A percentile compares a stretch with the other conserved stretches of the same genome.
Conservation (phyloP, 2,888 invertebrate genomes). For the Drosophila recens region DNA sequence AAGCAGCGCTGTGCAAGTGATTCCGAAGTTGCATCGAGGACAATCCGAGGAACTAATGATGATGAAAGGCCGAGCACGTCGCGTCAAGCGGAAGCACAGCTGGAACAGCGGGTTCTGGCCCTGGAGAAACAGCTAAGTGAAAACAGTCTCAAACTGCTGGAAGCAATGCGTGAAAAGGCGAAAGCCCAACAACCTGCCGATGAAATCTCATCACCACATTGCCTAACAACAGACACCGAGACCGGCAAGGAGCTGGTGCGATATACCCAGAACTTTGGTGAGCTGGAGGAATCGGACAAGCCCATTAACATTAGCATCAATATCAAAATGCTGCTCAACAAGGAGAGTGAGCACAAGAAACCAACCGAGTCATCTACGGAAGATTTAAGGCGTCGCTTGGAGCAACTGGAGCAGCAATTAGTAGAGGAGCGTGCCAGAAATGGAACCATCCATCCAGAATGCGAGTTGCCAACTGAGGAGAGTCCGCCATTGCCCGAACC, state of each 20-base stretch:
- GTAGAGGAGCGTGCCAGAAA: conserved; percentile 54
- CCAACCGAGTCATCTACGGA: conserved; percentile 53
- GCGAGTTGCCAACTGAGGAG: conserved; percentile 22
- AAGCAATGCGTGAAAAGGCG: conserved; percentile 65
- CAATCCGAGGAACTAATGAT: conserved; percentile 23
- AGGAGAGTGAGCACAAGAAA: conserved; percentile 60
- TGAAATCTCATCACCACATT: conserved; percentile 42
- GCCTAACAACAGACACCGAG: conserved; percentile 60
- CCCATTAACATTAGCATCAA: conserved; percentile 83
- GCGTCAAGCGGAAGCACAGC: conserved; percentile 54
- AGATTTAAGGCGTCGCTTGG: conserved; percentile 73
- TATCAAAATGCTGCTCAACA: conserved; percentile 82
- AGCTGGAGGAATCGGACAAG: conserved; percentile 75
- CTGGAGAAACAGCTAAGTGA: conserved; percentile 82
- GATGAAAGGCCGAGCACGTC: conserved; percentile 73
- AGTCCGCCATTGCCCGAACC: background rate
- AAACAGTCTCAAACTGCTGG: conserved; percentile 74
- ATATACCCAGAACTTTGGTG: conserved; percentile 75
- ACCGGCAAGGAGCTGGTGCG: conserved; percentile 81
- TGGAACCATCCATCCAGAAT: conserved; percentile 28
- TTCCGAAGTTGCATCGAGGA: conserved; percentile 83
- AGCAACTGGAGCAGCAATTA: conserved; percentile 75
- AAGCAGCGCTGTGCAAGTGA: conserved; percentile 85
- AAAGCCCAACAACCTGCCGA: conserved; percentile 19
- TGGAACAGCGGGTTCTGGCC: conserved; percentile 80